phyloP scores from a whole-genome alignment of 2,113 vertebrate species.

The Paradoxurus hermaphroditus region DNA sequence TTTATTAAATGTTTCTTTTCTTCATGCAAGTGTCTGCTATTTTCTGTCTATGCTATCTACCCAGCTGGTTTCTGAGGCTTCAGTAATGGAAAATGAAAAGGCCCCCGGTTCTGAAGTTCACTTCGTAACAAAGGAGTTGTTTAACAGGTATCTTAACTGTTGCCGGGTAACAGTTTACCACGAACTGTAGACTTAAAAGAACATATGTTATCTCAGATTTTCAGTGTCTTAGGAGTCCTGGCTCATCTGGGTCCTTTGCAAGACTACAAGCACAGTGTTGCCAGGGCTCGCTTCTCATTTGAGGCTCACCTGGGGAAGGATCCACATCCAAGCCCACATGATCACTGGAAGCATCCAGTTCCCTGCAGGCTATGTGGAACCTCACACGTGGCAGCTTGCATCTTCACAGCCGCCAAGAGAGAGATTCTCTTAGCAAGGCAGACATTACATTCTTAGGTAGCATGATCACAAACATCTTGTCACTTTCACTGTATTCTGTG shows the following conservation, averaged over 20 bases:
- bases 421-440: neutral
- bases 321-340: neutral
- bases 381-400: neutral
- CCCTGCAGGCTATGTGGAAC: neutral
- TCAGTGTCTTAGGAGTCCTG: neutral
- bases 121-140: neutral
- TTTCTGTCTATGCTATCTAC: neutral
- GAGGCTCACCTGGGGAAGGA: neutral
- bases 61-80: neutral
- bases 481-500: neutral
- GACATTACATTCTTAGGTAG: neutral
- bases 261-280: neutral
- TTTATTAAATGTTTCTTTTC: neutral
- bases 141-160: neutral
- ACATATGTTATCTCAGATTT: neutral
- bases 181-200: neutral
- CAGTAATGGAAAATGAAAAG: neutral
- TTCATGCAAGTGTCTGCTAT: neutral
- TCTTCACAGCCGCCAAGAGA: neutral
- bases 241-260: neutral
- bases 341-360: neutral
- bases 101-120: neutral
- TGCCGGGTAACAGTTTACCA: neutral
- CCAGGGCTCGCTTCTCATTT: neutral
- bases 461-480: neutral